phyloP scores from a whole-genome alignment of 1,140 invertebrate genomes.

The Stegodyphus dumicola region DNA sequence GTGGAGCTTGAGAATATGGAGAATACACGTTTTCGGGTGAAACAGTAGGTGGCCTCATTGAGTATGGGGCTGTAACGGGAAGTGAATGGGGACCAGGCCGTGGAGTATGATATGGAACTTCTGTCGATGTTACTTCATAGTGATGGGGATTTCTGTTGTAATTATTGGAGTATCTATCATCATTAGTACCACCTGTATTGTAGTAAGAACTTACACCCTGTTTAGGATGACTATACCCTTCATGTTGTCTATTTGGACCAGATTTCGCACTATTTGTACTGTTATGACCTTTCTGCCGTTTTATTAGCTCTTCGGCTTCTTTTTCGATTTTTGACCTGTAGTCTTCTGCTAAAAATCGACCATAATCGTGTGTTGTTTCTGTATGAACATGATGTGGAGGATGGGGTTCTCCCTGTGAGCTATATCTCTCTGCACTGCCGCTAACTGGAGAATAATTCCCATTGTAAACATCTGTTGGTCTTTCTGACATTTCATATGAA shows the following conservation, averaged over 20 bases:
- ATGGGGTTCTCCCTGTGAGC: not conserved
- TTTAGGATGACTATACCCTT: not conserved
- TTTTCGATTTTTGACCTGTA: slow-evolving; percentile 25
- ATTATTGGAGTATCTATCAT: no score
- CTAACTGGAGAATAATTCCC: slow-evolving; percentile 1
- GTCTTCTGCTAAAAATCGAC: slow-evolving; percentile 8
- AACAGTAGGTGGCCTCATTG: no score
- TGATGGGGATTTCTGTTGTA: no score
- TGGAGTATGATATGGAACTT: no score
- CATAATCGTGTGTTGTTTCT: slow-evolving; percentile 20
- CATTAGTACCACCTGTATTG: no score
- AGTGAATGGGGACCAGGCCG: no score
- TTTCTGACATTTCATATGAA: not conserved
- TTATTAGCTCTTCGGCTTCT: slow-evolving; percentile 29
- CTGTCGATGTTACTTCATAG: no score
- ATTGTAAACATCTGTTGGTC: not conserved
- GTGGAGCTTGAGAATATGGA: no score
- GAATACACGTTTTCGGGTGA: no score
- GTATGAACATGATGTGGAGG: not conserved
- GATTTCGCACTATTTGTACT: not conserved
- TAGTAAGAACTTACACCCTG: no score
- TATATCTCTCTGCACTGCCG: not conserved
- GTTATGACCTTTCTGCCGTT: slow-evolving; percentile 2
- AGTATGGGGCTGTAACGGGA: no score
- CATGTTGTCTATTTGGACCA: not conserved